phyloP scores from a whole-genome alignment of 92 coral and sea anemone genomes.

The Galaxea fascicularis region DNA sequence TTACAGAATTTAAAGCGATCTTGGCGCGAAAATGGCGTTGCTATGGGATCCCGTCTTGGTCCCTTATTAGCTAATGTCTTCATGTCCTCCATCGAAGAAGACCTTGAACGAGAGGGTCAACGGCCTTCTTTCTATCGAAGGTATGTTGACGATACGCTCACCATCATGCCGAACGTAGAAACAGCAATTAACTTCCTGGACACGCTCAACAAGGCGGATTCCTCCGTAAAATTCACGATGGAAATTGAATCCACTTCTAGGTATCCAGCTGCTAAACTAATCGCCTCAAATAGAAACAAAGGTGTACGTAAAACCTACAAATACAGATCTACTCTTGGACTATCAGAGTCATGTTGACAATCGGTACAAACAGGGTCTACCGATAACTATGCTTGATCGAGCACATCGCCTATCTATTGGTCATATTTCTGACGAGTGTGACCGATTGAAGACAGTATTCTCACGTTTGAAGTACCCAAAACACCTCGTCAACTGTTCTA shows the following conservation, averaged over 20 bases:
- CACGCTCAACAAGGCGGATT: neutral
- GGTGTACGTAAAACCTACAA: neutral
- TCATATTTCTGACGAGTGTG: neutral
- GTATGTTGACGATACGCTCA: too few relatives aligned
- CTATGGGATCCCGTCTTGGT: neutral
- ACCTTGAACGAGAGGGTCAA: neutral
- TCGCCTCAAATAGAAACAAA: too few relatives aligned
- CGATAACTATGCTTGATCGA: neutral
- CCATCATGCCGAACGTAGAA: neutral
- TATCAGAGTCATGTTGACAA: neutral
- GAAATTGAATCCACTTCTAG: neutral
- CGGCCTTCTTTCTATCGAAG: neutral
- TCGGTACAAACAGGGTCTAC: too few relatives aligned
- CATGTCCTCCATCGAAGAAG: neutral
- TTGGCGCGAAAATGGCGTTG: neutral
- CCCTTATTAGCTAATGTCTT: neutral
- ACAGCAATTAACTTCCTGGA: neutral
- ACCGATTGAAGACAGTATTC: neutral
- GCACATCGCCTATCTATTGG: neutral
- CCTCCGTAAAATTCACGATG: neutral
- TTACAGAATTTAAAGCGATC: neutral
- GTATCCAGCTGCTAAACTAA: neutral
- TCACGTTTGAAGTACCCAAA: neutral
- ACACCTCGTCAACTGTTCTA: neutral
- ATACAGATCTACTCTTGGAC: neutral